A percentile compares a stretch with the other conserved stretches of the same genome.
These are phyloP conservation scores for Aurelia coerulea DNA, from an alignment of 30 jellyfish, hydroid and myxozoan genomes.

Conservation along the genomic window DNA sequence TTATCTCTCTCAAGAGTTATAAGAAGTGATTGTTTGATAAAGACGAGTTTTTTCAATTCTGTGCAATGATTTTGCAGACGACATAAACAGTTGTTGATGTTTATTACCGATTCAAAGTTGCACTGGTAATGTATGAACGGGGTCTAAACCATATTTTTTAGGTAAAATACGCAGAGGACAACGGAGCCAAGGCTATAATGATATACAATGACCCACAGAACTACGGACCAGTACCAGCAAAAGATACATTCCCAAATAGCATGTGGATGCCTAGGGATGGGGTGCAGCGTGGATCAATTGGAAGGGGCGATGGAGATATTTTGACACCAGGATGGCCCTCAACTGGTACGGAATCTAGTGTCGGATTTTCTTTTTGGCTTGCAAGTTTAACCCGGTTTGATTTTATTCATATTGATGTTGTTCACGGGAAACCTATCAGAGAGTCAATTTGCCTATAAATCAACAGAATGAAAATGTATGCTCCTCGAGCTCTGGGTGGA, in stretches of 20 bases:
- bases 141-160: not conserved
- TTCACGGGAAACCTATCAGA: no score
- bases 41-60: not conserved
- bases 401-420: not conserved
- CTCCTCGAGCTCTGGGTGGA: no score
- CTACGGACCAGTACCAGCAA: constrained; percentile 80
- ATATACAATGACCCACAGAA: constrained; percentile 87
- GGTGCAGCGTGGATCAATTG: constrained; percentile 90
- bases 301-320: constrained; percentile 74
- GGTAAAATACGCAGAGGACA: constrained; percentile 79
- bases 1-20: not conserved
- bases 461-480: no score
- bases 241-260: constrained; percentile 71
- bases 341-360: constrained; percentile 57
- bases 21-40: not conserved
- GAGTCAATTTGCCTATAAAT: no score
- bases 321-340: constrained; percentile 92
- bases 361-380: not conserved
- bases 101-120: no score
- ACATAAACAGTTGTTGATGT: no score
- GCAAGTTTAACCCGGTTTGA: not conserved
- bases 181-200: constrained; percentile 86
- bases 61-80: not conserved
- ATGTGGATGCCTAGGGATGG: constrained; percentile 93
- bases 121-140: not conserved